Percentiles rank a stretch among this genome's conserved stretches.
phyloP scores from a whole-genome alignment of 2,797 vertebrate genomes.

The Zenarchopterus dispar region DNA sequence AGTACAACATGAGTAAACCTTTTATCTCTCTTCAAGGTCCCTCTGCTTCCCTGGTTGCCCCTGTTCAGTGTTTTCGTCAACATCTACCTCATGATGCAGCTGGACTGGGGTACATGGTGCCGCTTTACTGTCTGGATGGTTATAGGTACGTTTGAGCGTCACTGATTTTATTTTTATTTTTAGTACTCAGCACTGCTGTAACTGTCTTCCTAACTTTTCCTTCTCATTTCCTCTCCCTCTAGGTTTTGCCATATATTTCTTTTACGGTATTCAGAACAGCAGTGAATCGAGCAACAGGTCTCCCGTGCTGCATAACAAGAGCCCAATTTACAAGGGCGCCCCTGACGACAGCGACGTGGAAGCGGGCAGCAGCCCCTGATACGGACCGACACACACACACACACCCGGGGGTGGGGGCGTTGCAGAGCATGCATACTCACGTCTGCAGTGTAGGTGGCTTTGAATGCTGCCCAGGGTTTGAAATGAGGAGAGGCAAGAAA shows the following conservation, averaged over 20 bases:
- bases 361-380: constrained; percentile 74
- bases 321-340: constrained; percentile 73
- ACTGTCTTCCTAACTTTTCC: constrained; percentile 13
- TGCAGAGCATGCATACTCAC: constrained; percentile 28
- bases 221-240: constrained; percentile 16
- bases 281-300: constrained; percentile 74
- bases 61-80: constrained; percentile 94
- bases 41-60: constrained; percentile 89
- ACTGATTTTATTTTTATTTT: neutral
- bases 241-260: constrained; percentile 94
- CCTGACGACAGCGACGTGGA: constrained; percentile 74
- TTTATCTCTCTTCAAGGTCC: constrained; percentile 82
- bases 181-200: neutral
- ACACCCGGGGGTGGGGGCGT: neutral
- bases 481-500: constrained; percentile 48
- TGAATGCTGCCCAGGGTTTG: constrained; percentile 34
- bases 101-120: constrained; percentile 87
- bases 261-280: constrained; percentile 92
- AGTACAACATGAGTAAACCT: too few relatives aligned
- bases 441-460: constrained; percentile 35
- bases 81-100: constrained; percentile 97
- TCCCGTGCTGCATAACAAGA: constrained; percentile 66
- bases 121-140: constrained; percentile 91
- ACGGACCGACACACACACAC: neutral
- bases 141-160: constrained; percentile 78